Conservation (phyloP, 2,888 invertebrate genomes). For the Diarsia dahlii region DNA sequence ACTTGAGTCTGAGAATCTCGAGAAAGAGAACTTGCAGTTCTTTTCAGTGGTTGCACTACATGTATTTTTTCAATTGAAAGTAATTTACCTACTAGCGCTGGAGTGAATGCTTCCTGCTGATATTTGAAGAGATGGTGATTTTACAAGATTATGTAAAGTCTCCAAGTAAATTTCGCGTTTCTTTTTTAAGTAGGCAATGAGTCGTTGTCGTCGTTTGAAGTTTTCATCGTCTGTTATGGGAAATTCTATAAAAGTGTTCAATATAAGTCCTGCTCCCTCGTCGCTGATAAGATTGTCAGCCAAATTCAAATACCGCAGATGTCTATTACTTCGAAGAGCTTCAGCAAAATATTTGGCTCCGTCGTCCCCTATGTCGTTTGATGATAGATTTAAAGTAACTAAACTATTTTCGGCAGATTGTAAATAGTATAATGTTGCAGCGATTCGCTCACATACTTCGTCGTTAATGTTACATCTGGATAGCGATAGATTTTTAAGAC, state of each 20-base stretch:
- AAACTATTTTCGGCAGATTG: slow-evolving; percentile 71
- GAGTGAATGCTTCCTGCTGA: slow-evolving; percentile 35
- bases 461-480: slow-evolving; percentile 77
- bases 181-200: slow-evolving; percentile 62
- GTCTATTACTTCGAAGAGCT: slow-evolving; percentile 78
- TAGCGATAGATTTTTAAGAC: slow-evolving; percentile 73
- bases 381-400: slow-evolving; percentile 76
- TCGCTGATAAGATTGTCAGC: slow-evolving; percentile 77
- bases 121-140: slow-evolving; percentile 46
- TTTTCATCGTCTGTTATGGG: slow-evolving; percentile 74
- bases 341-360: slow-evolving; percentile 76
- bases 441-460: slow-evolving; percentile 70
- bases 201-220: slow-evolving; percentile 61
- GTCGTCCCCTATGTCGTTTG: slow-evolving; percentile 77
- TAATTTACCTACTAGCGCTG: not conserved
- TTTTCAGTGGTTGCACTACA: slow-evolving; percentile 29
- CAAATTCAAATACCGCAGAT: slow-evolving; percentile 80
- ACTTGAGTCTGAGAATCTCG: not conserved
- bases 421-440: slow-evolving; percentile 67
- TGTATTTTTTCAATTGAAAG: slow-evolving; percentile 9
- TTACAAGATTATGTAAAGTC: slow-evolving; percentile 51
- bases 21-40: slow-evolving; percentile 18
- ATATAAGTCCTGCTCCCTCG: slow-evolving; percentile 72
- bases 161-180: slow-evolving; percentile 52
- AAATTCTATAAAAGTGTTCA: slow-evolving; percentile 74